Evolutionary conservation across 2,888 invertebrate species (phyloP).

Genomic region (Carabus problematicus): DNA sequence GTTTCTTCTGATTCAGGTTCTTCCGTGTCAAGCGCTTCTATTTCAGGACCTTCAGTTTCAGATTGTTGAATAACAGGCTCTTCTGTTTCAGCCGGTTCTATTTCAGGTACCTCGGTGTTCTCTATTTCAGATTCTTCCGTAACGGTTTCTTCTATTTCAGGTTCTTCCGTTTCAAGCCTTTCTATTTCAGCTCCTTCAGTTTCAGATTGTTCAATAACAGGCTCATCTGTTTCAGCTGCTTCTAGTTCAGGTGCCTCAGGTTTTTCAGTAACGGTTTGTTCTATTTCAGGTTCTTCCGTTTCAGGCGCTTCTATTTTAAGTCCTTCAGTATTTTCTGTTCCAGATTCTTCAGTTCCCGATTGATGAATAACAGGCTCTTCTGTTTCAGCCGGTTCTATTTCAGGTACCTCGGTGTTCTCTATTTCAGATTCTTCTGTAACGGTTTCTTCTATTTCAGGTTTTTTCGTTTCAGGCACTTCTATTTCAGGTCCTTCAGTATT

Average conservation of each 20-base stretch:
- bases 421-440: neutral
- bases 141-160: neutral
- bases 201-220: neutral
- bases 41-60: constrained; percentile 5
- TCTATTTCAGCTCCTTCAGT: constrained; percentile 3
- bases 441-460: neutral
- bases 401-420: neutral
- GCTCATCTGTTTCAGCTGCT: neutral
- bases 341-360: neutral
- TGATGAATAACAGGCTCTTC: neutral
- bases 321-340: neutral
- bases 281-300: neutral
- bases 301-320: neutral
- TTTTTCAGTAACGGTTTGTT: neutral
- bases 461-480: neutral
- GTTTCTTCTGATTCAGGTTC: neutral
- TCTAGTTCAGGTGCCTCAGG: neutral
- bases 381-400: neutral
- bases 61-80: neutral
- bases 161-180: neutral
- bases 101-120: neutral
- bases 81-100: neutral
- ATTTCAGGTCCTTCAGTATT: neutral
- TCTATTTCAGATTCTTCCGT: neutral
- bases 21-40: neutral